Base-by-base conservation (phyloP, 2,113 vertebrate species). In the Pontoporia blainvillei region DNA sequence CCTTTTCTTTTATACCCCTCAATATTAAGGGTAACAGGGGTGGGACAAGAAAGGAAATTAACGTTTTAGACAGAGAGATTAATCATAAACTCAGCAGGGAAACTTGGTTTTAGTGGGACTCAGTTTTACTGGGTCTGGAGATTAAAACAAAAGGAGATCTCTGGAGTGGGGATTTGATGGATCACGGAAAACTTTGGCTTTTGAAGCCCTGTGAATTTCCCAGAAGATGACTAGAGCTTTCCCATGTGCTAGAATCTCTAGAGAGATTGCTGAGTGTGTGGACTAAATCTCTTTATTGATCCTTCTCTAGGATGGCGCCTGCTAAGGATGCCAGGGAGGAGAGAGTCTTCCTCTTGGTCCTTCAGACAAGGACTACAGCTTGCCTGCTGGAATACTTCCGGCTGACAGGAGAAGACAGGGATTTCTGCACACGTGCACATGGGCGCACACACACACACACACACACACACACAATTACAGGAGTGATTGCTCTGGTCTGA, bases 391-490 rank as follows among this genome's bases (percentile, higher is more conserved):
- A n/a, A 27, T 7, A 2, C 52, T 46, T 25, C 25, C 7, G 25
- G 29, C 21, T 73, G n/a, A 5, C n/a, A 41, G 29, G 44, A 39
- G 23, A 15, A 59, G 69, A 61, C 34, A 41, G 13, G 18, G 23
- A 52, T 67, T 59, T 91, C n/a, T 39, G 59, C 1, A 5, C 0
- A 0, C 15, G 5, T 52, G 15, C 52, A 52, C 52, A 18, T 18
- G 52, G 52, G 52, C 49, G 1, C 14, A 1, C 46, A 1, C 46
- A 18, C 11, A 25, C 23, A 57, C 46, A 29, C 18, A 4, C 25
- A 52, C 1, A 5, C 21, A 46, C 11, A 20, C 1, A 31, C 25
- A 6, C 3, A 36, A 34, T 36, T 36, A 44, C 0, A 8, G 39
- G 15, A 64, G 34, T 1, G 2, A 29, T 27, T 54, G 21, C 14